Evolutionary conservation across 2,797 vertebrate species (phyloP).

Genomic region (Danio tinwini): DNA sequence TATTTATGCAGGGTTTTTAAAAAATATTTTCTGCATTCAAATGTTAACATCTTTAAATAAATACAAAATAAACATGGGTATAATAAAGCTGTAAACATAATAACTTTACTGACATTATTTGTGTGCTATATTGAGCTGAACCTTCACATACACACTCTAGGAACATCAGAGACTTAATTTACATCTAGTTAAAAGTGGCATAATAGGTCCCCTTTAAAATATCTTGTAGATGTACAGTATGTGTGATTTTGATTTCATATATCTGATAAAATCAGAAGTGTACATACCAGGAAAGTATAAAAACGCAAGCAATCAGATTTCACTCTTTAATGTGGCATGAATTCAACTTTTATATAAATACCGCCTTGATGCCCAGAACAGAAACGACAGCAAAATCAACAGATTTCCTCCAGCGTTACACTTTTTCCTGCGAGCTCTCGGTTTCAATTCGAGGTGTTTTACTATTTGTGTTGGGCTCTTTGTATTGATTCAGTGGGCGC

Average conservation of each 20-base stretch:
- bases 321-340: constrained; percentile 4
- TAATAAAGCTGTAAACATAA: too few species aligned
- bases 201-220: background rate
- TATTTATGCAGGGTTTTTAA: too few species aligned
- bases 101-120: too few species aligned
- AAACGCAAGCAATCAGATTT: background rate
- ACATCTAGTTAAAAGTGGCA: too few species aligned
- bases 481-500: constrained; percentile 46
- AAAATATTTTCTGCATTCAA: too few species aligned
- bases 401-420: constrained; percentile 1
- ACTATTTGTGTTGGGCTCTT: constrained; percentile 20
- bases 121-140: too few species aligned
- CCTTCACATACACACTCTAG: too few species aligned
- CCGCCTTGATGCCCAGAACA: constrained; percentile 7
- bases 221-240: background rate
- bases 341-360: background rate
- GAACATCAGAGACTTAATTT: too few species aligned
- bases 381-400: constrained; percentile 24
- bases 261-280: background rate
- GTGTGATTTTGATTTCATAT: background rate
- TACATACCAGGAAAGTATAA: background rate
- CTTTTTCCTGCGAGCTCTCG: constrained; percentile 1
- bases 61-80: too few species aligned
- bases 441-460: constrained; percentile 21
- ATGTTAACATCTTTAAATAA: too few species aligned